Evolutionary conservation across 2,113 vertebrate species (phyloP).

Genomic region (Acanthochromis polyacanthus): DNA sequence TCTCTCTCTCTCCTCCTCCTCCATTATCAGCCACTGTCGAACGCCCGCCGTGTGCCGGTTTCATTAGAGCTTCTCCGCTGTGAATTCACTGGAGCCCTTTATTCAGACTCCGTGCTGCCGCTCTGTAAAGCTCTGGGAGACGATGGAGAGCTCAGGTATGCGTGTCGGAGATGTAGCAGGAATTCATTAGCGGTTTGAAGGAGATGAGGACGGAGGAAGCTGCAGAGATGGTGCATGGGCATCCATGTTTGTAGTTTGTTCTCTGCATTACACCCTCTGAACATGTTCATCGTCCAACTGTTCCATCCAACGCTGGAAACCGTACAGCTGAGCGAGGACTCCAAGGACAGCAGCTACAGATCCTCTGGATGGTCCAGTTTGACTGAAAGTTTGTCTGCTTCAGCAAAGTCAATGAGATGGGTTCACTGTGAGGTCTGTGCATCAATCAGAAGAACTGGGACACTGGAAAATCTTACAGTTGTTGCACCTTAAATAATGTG

Average conservation of each 20-base stretch:
- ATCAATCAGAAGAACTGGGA: no score
- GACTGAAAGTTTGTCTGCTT: no score
- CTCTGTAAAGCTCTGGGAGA: conserved; percentile 44
- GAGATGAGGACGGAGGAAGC: neutral
- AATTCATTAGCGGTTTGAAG: conserved; percentile 2
- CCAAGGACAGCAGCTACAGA: no score
- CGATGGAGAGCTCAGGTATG: conserved; percentile 39
- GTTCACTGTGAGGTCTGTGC: no score
- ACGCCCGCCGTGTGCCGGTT: conserved; percentile 14
- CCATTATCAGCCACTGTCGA: conserved; percentile 43
- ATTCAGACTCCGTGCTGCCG: conserved; percentile 48
- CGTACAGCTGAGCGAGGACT: no score
- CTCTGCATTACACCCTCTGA: conserved; percentile 1
- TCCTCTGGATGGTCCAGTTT: no score
- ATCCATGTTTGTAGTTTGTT: neutral
- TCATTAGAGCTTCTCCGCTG: conserved; percentile 44
- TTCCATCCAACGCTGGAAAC: neutral
- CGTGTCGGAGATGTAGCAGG: neutral
- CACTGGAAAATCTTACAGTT: no score
- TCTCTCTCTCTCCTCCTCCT: neutral
- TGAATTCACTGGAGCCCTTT: conserved; percentile 67
- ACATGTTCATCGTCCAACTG: neutral
- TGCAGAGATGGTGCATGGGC: neutral
- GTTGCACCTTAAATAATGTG: no score
- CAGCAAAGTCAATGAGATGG: no score